Conservation (phyloP, 2,888 invertebrate species). For the Subacronicta megacephala region DNA sequence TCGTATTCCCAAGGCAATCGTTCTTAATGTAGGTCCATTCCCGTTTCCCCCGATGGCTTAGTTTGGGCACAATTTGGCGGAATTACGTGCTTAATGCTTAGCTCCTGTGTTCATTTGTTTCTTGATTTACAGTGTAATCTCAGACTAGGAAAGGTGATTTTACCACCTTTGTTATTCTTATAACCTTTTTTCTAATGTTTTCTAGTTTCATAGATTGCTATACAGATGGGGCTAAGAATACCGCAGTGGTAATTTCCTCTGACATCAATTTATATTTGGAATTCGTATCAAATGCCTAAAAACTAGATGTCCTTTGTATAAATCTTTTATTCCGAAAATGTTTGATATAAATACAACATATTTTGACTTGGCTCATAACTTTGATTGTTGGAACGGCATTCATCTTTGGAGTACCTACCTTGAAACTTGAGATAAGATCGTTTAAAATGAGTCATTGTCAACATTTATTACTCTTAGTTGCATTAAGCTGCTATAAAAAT, state of each 20-base stretch:
- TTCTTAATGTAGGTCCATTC: slow-evolving; percentile 27
- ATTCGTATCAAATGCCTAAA: too few relatives aligned
- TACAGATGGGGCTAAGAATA: too few relatives aligned
- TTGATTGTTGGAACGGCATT: slow-evolving; percentile 10
- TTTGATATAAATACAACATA: background rate
- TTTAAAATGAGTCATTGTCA: slow-evolving; percentile 29
- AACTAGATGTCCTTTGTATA: too few relatives aligned
- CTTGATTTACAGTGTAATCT: slow-evolving; percentile 2
- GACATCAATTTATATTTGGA: too few relatives aligned
- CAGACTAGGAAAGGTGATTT: background rate
- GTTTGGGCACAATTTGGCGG: slow-evolving; percentile 17
- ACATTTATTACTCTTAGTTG: slow-evolving; percentile 20
- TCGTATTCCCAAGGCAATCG: slow-evolving; percentile 28
- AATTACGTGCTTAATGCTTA: slow-evolving; percentile 25
- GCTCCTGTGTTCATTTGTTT: slow-evolving; percentile 21
- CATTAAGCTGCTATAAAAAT: slow-evolving; percentile 10
- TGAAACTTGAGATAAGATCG: slow-evolving; percentile 33
- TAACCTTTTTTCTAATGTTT: background rate
- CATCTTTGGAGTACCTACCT: slow-evolving; percentile 16
- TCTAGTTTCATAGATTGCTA: background rate
- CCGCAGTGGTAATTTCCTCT: too few relatives aligned
- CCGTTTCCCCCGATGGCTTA: slow-evolving; percentile 5
- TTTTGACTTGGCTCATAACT: background rate
- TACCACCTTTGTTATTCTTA: background rate
- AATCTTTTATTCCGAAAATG: too few relatives aligned